A percentile compares a stretch with the other conserved stretches of the same genome.
Evolutionary conservation across 2,888 invertebrate species (phyloP).

Genomic region (Diarsia brunnea): DNA sequence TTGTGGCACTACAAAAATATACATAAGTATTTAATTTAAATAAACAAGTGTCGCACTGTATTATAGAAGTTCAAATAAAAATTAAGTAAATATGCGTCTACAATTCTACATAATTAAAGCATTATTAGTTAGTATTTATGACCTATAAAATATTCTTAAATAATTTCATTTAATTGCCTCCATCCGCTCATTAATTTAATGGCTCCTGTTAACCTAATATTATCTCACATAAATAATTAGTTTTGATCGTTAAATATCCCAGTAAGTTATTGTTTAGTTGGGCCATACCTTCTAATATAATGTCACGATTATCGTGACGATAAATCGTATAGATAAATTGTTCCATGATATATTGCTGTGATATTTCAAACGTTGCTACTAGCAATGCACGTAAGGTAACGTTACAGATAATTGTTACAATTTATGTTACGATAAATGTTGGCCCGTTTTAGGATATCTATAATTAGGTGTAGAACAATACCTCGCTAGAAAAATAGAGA

Average conservation of each 20-base stretch:
- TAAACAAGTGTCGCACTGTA: not conserved
- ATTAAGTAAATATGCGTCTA: slow-evolving; percentile 24
- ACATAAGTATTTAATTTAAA: not conserved
- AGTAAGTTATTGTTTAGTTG: slow-evolving; percentile 50
- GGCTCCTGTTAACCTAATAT: slow-evolving; percentile 43
- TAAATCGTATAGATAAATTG: slow-evolving; percentile 59
- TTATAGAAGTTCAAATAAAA: slow-evolving; percentile 1
- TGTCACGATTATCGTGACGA: slow-evolving; percentile 65
- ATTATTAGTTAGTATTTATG: slow-evolving; percentile 31
- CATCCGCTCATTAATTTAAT: slow-evolving; percentile 51
- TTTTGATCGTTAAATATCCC: slow-evolving; percentile 44
- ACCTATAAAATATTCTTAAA: slow-evolving; percentile 36
- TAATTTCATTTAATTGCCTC: slow-evolving; percentile 29
- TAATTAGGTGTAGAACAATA: not conserved
- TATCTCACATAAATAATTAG: slow-evolving; percentile 53
- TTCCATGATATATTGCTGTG: slow-evolving; percentile 52
- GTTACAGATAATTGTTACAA: slow-evolving; percentile 9
- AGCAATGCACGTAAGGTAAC: slow-evolving; percentile 19
- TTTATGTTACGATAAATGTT: slow-evolving; percentile 16
- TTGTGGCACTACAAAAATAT: slow-evolving; percentile 7
- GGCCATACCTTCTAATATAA: slow-evolving; percentile 45
- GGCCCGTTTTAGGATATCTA: too few relatives aligned
- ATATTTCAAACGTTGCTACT: slow-evolving; percentile 49
- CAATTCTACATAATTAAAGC: slow-evolving; percentile 7
- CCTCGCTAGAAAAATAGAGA: not conserved